phyloP scores from a whole-genome alignment of 2,888 invertebrate genomes.

The Schizaphis graminum region DNA sequence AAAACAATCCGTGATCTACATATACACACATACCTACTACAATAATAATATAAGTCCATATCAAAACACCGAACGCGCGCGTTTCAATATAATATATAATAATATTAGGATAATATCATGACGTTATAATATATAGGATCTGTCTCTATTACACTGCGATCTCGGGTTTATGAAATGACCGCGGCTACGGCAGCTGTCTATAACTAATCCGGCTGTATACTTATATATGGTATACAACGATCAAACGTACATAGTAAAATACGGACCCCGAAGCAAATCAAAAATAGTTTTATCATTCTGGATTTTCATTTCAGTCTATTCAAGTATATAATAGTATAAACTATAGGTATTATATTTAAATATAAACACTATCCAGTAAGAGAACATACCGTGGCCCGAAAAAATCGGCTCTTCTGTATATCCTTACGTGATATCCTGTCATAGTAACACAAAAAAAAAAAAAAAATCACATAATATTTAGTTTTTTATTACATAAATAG shows the following conservation, averaged over 20 bases:
- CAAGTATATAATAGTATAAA: too few species aligned
- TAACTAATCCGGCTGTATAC: background rate
- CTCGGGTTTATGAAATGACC: background rate
- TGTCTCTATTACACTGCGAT: background rate
- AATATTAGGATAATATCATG: background rate
- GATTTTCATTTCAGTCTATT: background rate
- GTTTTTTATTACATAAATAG: too few species aligned
- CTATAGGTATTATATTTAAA: too few species aligned
- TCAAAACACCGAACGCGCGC: background rate
- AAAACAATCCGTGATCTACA: conserved; percentile 52
- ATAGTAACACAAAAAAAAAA: too few species aligned
- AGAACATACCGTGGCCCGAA: too few species aligned
- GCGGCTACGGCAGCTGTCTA: background rate
- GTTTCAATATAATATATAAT: background rate
- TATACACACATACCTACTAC: background rate
- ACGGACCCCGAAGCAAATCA: background rate
- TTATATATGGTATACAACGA: background rate
- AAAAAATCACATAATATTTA: too few species aligned
- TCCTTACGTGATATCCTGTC: too few species aligned
- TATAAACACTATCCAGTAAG: too few species aligned
- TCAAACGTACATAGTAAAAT: background rate
- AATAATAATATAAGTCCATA: background rate
- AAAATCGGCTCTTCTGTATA: too few species aligned
- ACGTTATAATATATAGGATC: background rate
- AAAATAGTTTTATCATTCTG: background rate